Base-by-base conservation (phyloP, 2,797 vertebrate genomes). In the Mionectes olivaceus region DNA sequence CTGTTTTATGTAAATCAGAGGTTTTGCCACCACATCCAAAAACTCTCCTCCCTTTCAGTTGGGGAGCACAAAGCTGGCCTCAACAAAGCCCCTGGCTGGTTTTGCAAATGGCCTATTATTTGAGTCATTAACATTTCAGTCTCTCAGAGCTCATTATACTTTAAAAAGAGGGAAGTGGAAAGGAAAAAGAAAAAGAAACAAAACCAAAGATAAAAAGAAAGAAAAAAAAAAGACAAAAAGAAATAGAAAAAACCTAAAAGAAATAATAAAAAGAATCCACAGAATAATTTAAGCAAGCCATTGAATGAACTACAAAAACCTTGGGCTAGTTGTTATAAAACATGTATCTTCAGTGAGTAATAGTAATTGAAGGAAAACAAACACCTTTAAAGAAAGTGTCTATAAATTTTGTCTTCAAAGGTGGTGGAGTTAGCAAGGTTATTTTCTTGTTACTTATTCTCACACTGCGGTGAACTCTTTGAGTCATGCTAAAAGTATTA, bases 201-300 rank as follows among this genome's bases (percentile, higher is more conserved):
- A 39, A 6, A 10, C 28, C 39, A 46, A 13, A 5, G 0, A 4
- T 0, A n/a, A 18, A 50, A 27, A 11, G 2, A 10, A 8, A 22
- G 37, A 10, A 1, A 52, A 50, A 50, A 52, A 17, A 30, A 30
- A 50, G 50, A 52, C 28, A 30, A 52, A 52, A 50, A 50, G 9
- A 50, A 50, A 28, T 11, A 28, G 16, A 11, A 28, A 28, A 28
- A 27, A 27, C 5, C 5, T 7, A 13, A 6, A 69, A 33, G 1
- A 21, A 69, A 22, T 13, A 19, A 10, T n/a, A 37, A 13, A 49
- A 19, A 3, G 50, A 37, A 28, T 35, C 4, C 13, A 21, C 10
- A 35, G 4, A 75, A 30, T 55, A 55, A 46, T 78, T 70, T 64
- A 67, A 52, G 8, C 46, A 88, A 59, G 2, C 3, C 22, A 17